Evolutionary conservation across 2,888 invertebrate species (phyloP), one percentile per base, ranked within the genome.

Genomic region (Colostygia pectinataria): DNA sequence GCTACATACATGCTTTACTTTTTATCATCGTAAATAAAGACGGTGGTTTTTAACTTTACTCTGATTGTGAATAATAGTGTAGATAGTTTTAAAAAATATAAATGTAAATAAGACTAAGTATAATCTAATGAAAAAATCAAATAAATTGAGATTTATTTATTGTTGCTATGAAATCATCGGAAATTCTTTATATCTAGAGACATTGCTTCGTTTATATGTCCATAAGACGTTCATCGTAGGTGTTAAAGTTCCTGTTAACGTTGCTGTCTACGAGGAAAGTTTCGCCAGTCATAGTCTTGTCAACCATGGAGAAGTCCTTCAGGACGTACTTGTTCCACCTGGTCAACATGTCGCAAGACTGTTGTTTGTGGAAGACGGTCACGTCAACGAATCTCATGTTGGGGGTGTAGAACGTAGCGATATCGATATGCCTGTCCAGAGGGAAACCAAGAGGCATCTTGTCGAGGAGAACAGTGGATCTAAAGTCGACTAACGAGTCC

Each of bases 391-490:
- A 92, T 76, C 88, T 92, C 84, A 93, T 92, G 83, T 95, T 95
- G 28, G 94, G 92, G 10, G 93, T 92, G 59, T 89, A 90, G 90
- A 93, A 94, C 53, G 83, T 86, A 37, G 80, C 80, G 33, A 92
- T 84, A 32, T 92, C 86, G 66, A 94, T 91, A 13, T 86, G 83
- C 61, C 94, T 93, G 72, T 96, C 95, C 71, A 96, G 92, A 53
- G 96, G 96, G 91, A 93, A 96, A 42, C 94, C 95, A 66, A 93
- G 87, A 33, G 95, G 91, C 74, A 91, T 91, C 58, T 88, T 91
- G 74, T 95, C 95, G 34, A 93, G 81, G 68, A 86, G 63, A 1
- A 80, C 74, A 44, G 82, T 84, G 10, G 74, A 80, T 54, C 88
- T 82, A 70, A 71, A 83, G 69, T 87, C 86, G 8, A 64, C 45